A percentile compares a stretch with the other conserved stretches of the same genome.
These are phyloP conservation scores for Pristionchus entomophagus DNA, from an alignment of 2,888 invertebrate species.

Conservation along the genomic window DNA sequence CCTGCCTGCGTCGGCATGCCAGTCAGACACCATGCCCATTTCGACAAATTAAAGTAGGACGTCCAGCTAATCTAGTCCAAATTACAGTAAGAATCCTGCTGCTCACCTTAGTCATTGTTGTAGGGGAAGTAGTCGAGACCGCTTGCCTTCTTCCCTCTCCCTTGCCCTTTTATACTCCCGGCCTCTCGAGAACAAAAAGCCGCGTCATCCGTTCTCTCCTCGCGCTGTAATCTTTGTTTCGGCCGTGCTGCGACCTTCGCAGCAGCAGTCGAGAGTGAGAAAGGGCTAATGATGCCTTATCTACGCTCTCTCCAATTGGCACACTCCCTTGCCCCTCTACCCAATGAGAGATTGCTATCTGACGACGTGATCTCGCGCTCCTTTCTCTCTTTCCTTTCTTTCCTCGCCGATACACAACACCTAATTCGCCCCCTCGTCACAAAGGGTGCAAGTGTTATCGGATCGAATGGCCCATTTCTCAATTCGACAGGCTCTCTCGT, in stretches of 20 bases:
- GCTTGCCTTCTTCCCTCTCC: not conserved
- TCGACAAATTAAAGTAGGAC: too few species aligned
- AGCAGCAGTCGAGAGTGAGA: not conserved
- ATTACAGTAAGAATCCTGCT: too few species aligned
- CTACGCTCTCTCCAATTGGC: not conserved
- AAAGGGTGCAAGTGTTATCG: not conserved
- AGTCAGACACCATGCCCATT: too few species aligned
- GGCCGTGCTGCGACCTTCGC: not conserved
- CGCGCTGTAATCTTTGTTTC: not conserved
- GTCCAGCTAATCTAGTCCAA: too few species aligned
- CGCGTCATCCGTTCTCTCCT: not conserved
- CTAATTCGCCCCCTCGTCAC: not conserved
- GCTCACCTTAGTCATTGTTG: conserved; percentile 34
- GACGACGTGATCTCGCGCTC: not conserved
- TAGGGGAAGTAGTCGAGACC: conserved; percentile 37
- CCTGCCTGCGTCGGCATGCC: too few species aligned
- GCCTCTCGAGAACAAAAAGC: not conserved
- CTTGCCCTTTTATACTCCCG: not conserved
- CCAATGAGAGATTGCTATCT: not conserved
- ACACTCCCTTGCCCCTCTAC: not conserved
- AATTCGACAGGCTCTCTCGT: too few species aligned
- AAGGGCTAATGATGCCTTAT: too few species aligned
- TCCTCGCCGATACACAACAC: not conserved
- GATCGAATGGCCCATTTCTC: too few species aligned
- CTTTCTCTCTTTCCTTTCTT: not conserved